Conservation (phyloP, 2,797 vertebrate species). For the Dryobates pubescens region DNA sequence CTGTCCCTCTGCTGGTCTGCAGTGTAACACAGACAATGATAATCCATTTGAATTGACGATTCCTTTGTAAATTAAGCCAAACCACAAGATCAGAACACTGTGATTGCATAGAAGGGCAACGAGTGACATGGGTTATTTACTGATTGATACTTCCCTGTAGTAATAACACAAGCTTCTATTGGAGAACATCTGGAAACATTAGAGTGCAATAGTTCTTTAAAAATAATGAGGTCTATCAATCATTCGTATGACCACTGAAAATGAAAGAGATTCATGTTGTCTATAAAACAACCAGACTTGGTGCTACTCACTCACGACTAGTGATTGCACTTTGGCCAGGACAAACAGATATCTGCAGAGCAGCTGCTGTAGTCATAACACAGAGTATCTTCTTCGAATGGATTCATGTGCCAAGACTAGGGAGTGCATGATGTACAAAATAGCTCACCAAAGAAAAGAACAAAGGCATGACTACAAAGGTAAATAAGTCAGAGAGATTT, state of each 20-base stretch:
- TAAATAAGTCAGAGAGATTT: conserved; percentile 77
- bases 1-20: not conserved
- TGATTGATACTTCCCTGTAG: conserved; percentile 47
- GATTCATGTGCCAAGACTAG: conserved; percentile 48
- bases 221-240: conserved; percentile 69
- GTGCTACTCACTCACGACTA: conserved; percentile 50
- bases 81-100: conserved; percentile 47
- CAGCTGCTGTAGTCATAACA: conserved; percentile 65
- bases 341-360: conserved; percentile 59
- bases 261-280: conserved; percentile 53
- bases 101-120: conserved; percentile 6
- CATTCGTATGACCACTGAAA: conserved; percentile 28
- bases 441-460: conserved; percentile 73
- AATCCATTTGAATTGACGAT: conserved; percentile 7
- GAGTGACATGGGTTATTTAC: conserved; percentile 52
- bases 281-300: conserved; percentile 44
- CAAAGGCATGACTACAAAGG: conserved; percentile 73
- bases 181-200: conserved; percentile 69
- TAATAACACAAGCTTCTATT: conserved; percentile 32
- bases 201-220: conserved; percentile 35
- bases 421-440: conserved; percentile 41
- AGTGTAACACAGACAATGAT: not conserved
- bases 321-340: conserved; percentile 67
- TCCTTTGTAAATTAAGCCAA: conserved; percentile 58
- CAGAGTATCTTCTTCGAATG: conserved; percentile 51